Conservation (phyloP, 2,797 vertebrate species). For the Linurgus olivaceus region DNA sequence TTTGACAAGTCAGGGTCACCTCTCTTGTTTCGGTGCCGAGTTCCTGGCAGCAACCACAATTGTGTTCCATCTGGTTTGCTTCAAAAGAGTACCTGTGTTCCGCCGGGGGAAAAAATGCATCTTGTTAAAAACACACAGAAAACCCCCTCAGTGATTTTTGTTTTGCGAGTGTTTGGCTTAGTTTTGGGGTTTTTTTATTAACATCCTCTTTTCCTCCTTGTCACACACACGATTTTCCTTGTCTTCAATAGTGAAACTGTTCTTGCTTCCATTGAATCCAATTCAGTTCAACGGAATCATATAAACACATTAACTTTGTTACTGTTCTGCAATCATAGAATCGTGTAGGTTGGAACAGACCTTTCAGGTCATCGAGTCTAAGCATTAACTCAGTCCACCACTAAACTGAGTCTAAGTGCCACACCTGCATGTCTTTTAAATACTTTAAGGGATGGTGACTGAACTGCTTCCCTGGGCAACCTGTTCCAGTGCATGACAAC, state of each 20-base stretch:
- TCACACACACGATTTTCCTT: fast-evolving
- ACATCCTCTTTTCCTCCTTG: not conserved
- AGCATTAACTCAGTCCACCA: not conserved
- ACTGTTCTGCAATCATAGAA: not conserved
- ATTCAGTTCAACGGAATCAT: not conserved
- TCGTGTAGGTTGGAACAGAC: not conserved
- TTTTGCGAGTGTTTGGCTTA: not conserved
- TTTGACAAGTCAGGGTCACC: conserved; percentile 77
- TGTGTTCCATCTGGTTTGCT: conserved; percentile 71
- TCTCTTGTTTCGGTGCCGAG: conserved; percentile 62
- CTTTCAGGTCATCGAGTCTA: not conserved
- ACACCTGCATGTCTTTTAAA: not conserved
- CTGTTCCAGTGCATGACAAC: not conserved
- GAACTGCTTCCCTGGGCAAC: not conserved
- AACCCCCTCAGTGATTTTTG: not conserved
- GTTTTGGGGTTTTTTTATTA: fast-evolving
- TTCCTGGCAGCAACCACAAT: conserved; percentile 86
- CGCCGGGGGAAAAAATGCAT: fast-evolving
- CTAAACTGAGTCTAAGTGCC: not conserved
- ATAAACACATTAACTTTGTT: not conserved
- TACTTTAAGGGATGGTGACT: not conserved
- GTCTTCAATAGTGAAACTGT: not conserved
- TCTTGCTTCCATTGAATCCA: not conserved
- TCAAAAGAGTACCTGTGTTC: conserved; percentile 81
- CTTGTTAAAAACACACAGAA: not conserved